Evolutionary conservation across 2,888 invertebrate species (phyloP), one percentile per base, ranked within the genome.

Genomic region (Ferdinandea cuprea): DNA sequence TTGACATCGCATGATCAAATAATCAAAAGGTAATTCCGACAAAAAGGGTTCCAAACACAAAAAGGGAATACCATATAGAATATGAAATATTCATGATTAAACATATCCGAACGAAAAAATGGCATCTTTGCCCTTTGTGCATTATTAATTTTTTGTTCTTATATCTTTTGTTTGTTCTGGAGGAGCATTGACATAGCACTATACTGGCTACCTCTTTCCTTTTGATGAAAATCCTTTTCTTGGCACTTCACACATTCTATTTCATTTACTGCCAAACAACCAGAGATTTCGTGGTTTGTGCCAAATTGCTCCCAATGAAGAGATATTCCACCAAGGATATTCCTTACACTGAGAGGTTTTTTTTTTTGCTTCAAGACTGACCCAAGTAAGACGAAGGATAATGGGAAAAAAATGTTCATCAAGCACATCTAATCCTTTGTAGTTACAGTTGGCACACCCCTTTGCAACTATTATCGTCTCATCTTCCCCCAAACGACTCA

Each of bases 1-100:
- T 35, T 35, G 35, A 35, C 35, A 35, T 32, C 6, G 52, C 5
- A 56, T 19, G n/a, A n/a, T 44, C 44, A 46, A 46, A 46, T 37
- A n/a, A 13, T 37, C n/a, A 37, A 37, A 37, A 37, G 37, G 37
- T 13, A 37, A 13, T 37, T 37, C 11, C n/a, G 37, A 37, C 37
- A 37, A 13, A 37, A n/a, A 37, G 13, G 37, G 0, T 13, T 13
- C n/a, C n/a, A n/a, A 6, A 13, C 11, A 37, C 37, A 37, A 37
- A 37, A 37, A 35, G 35, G 6, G 42, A 65, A 65, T 65, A 19
- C 15, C 28, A 46, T 35, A 21, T 19, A 56, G 42, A 48, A 56
- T 46, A 58, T 66, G 32, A 74, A 74, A 74, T 21, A 66, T 66
- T 65, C 74, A 74, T 66, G 56, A 72, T 72, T 54, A 61, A 74